Evolutionary conservation across 64 coral and sea anemone species (phyloP), one percentile per base, ranked within the genome.

Genomic region (Acropora tenuis): DNA sequence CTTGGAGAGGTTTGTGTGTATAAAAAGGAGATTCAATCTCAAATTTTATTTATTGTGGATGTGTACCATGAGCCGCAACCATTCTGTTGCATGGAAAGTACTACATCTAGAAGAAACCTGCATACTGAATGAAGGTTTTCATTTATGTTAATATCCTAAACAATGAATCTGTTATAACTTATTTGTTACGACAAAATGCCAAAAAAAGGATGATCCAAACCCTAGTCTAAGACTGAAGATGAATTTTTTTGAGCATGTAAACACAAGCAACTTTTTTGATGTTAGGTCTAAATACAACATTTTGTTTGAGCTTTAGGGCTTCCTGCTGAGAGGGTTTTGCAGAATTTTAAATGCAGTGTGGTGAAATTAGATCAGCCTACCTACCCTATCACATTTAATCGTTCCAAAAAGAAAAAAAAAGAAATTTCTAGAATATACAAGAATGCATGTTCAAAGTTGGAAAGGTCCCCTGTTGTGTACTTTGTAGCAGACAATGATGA

Each of bases 281-380:
- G 74, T 76, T 76, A 76, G 40, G 74, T 76, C 44, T 76, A 43
- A 76, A 76, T 76, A 8, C 15, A 78, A 48, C 45, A 63, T 15
- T 63, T 63, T 63, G 60, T 63, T 63, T 63, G 60, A 15, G 60
- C 60, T 63, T 63, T 0, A 63, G 60, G 60, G 60, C 60, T 63
- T 63, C 60, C 60, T 63, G 60, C 60, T 63, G 60, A 63, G 60
- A 0, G 60, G 0, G 60, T 63, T 63, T 63, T 0, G 60, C 60
- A 63, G 60, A 63, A 63, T 63, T 63, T 63, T 63, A 16, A 63
- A 63, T 13, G 48, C 17, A 88, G 47, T 88, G 87, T 88, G 48
- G 53, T 88, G 50, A 88, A 88, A 59, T 6, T 16, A 40, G 48
- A 50, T 88, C 8, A n/a, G 16, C 87, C 87, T 45, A 88, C 87